Conservation (phyloP, 2,888 invertebrate genomes). For the Listrodromus nycthemerus region DNA sequence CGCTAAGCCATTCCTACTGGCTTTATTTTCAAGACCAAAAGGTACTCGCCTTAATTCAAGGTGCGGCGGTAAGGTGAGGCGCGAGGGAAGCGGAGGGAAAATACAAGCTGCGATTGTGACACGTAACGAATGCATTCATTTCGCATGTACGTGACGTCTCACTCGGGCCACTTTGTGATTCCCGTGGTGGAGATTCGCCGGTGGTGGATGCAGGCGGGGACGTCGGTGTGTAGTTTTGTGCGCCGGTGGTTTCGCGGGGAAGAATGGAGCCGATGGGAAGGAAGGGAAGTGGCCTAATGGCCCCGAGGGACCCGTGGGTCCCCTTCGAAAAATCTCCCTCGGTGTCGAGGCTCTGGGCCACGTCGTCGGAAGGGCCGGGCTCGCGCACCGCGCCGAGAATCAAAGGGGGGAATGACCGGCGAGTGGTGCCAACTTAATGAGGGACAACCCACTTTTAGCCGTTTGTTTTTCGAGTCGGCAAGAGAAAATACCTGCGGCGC, state of each 20-base stretch:
- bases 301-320: conserved; percentile 72
- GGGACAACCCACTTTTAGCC: conserved; percentile 77
- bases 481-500: conserved; percentile 69
- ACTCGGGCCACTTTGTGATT: conserved; percentile 71
- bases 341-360: conserved; percentile 70
- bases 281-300: conserved; percentile 70
- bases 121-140: conserved; percentile 80
- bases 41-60: conserved; percentile 50
- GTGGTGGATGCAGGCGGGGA: conserved; percentile 41
- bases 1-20: conserved; percentile 8
- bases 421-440: conserved; percentile 80
- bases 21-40: conserved; percentile 47
- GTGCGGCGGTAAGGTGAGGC: conserved; percentile 23
- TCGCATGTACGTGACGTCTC: conserved; percentile 78
- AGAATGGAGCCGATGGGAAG: conserved; percentile 17
- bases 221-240: conserved; percentile 42
- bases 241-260: conserved; percentile 37
- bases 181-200: conserved; percentile 37
- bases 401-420: conserved; percentile 74
- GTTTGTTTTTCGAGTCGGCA: conserved; percentile 75
- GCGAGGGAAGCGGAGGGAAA: neutral
- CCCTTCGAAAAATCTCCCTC: conserved; percentile 72
- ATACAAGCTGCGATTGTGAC: conserved; percentile 72
- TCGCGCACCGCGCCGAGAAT: conserved; percentile 47
- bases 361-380: conserved; percentile 37